Evolutionary conservation across 1,140 invertebrate genomes (phyloP), one percentile per base, ranked within the genome.

Genomic region (Leptopilina boulardi): DNA sequence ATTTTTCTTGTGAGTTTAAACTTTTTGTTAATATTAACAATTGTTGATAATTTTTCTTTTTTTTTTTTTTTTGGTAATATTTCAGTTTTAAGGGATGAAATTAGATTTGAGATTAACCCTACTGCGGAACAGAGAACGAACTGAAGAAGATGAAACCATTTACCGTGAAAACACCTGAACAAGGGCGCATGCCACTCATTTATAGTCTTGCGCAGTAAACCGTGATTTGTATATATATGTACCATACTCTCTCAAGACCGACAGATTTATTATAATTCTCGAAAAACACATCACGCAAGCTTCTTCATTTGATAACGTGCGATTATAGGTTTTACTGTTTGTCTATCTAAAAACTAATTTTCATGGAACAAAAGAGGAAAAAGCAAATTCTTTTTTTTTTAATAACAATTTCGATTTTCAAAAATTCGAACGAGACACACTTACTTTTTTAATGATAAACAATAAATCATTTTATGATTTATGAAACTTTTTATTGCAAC

Each of bases 181-280:
- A 34, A 42, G 59, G 51, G 76, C 76, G 76, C 76, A 77, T 72
- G 70, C 51, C 76, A 19, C 70, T 42, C 76, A 73, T 77, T 54
- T 42, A 54, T 73, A 66, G 76, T 72, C 76, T 77, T 77, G 76
- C 76, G 76, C 76, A 77, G 34, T 73, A 51, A n/a, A 23, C 23
- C 56, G 9, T 13, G 13, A 30, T 66, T n/a, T 38, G 34, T 38
- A 13, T 30, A 66, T n/a, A n/a, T n/a, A n/a, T n/a, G n/a, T n/a
- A n/a, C n/a, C n/a, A n/a, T n/a, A n/a, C n/a, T n/a, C 21, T 30
- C 26, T 21, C 18, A 38, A 26, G 26, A 10, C 26, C 23, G 59
- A 34, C 59, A 30, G 59, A 66, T 66, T 66, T 66, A 66, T 66
- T 66, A 66, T n/a, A n/a, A n/a, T 34, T 23, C 59, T 66, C 59